These are phyloP conservation scores for Lytechinus pictus DNA, from an alignment of 35 echinoderm and acorn worm species.

Conservation along the genomic window DNA sequence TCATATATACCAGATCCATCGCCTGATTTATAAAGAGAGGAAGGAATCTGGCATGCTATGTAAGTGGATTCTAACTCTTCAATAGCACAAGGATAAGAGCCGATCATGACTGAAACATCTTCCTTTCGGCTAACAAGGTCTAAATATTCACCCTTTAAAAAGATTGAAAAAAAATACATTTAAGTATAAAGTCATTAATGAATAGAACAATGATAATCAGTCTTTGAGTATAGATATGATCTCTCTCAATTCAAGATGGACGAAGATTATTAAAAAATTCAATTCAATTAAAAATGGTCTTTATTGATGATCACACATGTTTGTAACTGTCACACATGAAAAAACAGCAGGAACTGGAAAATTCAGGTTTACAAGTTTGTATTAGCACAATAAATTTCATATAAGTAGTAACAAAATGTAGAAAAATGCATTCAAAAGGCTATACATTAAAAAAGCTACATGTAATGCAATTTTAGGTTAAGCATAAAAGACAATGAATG, in stretches of 20 bases:
- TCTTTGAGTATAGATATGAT: neutral
- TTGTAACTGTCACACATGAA: too few species aligned
- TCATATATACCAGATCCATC: slow-evolving; percentile 23
- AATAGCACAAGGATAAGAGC: slow-evolving; percentile 16
- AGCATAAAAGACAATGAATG: too few species aligned
- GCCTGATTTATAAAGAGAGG: neutral
- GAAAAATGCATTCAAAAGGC: too few species aligned
- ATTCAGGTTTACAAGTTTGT: too few species aligned
- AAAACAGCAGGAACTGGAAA: too few species aligned
- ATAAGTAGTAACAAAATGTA: too few species aligned
- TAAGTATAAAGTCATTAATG: neutral
- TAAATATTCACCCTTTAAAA: slow-evolving; percentile 45
- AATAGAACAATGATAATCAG: neutral
- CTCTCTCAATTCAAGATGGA: neutral
- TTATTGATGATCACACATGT: too few species aligned
- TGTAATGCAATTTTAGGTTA: too few species aligned
- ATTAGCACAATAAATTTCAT: too few species aligned
- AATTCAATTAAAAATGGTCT: too few species aligned
- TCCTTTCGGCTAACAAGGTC: slow-evolving; percentile 31
- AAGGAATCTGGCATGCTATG: slow-evolving; percentile 1
- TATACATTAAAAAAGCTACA: too few species aligned
- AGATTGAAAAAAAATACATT: neutral
- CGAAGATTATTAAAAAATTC: too few species aligned
- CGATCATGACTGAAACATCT: neutral
- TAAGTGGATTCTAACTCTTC: slow-evolving; percentile 23